A percentile compares a stretch with the other conserved stretches of the same genome.
Conservation (phyloP, 2,797 vertebrate species). For the Tangara arthus region DNA sequence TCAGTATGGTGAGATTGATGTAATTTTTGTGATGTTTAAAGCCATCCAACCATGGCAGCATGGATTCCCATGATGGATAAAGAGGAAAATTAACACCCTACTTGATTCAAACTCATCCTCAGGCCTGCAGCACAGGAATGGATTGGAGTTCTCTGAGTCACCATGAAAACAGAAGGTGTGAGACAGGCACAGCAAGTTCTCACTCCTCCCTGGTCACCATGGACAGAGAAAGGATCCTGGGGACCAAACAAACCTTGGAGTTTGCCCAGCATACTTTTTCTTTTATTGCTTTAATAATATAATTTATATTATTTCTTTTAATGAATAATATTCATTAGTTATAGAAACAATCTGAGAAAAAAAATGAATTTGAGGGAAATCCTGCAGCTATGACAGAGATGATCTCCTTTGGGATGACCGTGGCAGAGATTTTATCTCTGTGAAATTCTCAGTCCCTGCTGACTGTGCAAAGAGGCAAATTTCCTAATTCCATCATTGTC, state of each 20-base stretch:
- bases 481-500: background rate
- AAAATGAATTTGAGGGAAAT: too few relatives aligned
- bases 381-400: background rate
- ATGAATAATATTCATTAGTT: background rate
- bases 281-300: background rate
- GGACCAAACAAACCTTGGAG: too few relatives aligned
- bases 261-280: background rate
- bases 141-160: background rate
- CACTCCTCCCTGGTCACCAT: background rate
- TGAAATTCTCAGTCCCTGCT: background rate
- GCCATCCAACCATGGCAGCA: background rate
- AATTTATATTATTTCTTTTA: background rate
- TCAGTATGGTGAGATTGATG: background rate
- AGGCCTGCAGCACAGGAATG: background rate
- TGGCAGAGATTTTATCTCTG: background rate
- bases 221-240: background rate
- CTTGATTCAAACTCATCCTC: background rate
- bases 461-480: background rate
- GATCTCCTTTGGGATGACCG: background rate
- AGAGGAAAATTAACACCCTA: background rate
- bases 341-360: background rate
- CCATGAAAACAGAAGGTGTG: background rate
- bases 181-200: background rate
- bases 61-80: background rate
- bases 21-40: background rate